Evolutionary conservation across 2,797 vertebrate genomes (phyloP), one percentile per base, ranked within the genome.

Genomic region (Anomalospiza imberbis): DNA sequence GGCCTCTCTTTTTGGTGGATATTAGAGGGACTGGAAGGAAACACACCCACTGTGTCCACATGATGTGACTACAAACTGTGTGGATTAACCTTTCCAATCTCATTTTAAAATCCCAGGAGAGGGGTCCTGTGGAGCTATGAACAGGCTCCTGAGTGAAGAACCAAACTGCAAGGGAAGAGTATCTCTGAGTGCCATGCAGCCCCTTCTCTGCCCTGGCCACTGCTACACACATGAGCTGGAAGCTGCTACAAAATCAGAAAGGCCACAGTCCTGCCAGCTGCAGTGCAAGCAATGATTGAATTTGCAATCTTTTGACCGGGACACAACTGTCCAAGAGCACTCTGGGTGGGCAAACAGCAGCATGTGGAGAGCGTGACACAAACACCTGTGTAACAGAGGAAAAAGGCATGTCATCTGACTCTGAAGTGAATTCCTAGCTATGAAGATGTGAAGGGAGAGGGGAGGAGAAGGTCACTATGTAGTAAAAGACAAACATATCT

Each of bases 401-500:
- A 77, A 82, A 93, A 90, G 16, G 6, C 16, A 3, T 18, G 60
- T 42, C 82, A 44, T 70, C 70, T 75, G 68, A 66, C 65, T 94
- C 85, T 60, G 63, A 63, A 92, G 80, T 60, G 67, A 91, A 58
- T 93, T 90, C 71, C 76, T 34, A 22, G 55, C 53, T 84, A 93
- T 84, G 89, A 81, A 93, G 89, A 88, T 82, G 70, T 73, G 86
- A 95, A 94, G 62, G 45, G 74, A 94, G 48, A 96, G 48, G 63
- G 85, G 51, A 89, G 89, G 79, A 93, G 94, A 95, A 97, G 94
- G 96, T 96, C 94, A 96, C 70, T 73, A 57, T 63, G 74, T 66
- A 93, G 94, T 65, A 84, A 96, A 93, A 97, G 91, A 95, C 95
- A 96, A 97, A 96, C 88, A 92, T 94, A 94, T 96, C 94, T 92